Conservation (phyloP, 2,113 vertebrate species). For the Craseonycteris thonglongyai region DNA sequence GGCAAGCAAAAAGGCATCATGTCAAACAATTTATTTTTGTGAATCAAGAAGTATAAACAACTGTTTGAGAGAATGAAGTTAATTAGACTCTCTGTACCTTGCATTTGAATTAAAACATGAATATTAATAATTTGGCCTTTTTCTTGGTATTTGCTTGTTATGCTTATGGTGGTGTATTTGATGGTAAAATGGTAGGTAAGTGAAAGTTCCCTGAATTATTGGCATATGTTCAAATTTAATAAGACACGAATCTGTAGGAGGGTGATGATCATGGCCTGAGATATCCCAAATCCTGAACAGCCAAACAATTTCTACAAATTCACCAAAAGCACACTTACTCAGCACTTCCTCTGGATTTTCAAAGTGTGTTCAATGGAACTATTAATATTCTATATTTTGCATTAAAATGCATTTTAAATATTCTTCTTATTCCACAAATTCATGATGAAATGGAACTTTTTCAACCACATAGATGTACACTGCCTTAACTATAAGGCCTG, state of each 20-base stretch:
- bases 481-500: neutral
- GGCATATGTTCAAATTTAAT: neutral
- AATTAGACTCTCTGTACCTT: neutral
- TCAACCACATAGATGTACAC: neutral
- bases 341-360: neutral
- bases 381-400: neutral
- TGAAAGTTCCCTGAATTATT: neutral
- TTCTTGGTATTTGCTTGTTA: neutral
- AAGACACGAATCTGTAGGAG: neutral
- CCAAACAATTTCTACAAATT: neutral
- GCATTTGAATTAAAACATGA: slow-evolving; percentile 17
- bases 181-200: neutral
- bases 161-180: neutral
- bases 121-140: neutral
- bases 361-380: neutral
- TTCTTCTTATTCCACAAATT: neutral
- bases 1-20: neutral
- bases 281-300: neutral
- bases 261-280: rapidly evolving
- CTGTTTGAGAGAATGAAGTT: neutral
- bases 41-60: neutral
- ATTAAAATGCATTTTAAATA: neutral
- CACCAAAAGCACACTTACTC: neutral
- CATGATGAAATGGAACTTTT: neutral
- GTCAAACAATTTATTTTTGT: neutral